Conservation (phyloP, 2,113 vertebrate genomes). For the Panurus biarmicus region DNA sequence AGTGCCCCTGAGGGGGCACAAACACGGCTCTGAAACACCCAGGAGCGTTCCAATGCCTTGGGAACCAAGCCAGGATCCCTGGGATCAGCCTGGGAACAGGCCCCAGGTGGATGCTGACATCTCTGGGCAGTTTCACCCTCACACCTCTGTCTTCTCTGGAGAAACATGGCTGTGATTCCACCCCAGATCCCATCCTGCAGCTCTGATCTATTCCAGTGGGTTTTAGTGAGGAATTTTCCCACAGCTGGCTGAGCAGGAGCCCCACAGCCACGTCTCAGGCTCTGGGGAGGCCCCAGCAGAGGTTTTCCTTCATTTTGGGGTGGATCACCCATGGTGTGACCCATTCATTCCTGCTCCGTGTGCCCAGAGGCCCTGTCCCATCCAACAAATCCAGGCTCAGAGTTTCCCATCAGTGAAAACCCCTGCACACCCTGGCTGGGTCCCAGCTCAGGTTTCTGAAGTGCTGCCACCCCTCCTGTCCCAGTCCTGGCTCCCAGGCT, state of each 20-base stretch:
- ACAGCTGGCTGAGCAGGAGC: not conserved
- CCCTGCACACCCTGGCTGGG: not conserved
- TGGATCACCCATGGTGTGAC: not conserved
- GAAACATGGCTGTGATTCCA: not conserved
- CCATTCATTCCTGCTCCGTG: fast-evolving
- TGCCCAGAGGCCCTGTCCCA: not conserved
- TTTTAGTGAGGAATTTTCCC: not conserved
- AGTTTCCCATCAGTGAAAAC: not conserved
- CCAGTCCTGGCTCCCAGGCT: too few relatives aligned
- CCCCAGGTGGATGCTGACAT: not conserved
- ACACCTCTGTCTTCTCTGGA: not conserved
- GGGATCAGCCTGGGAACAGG: not conserved
- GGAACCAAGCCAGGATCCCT: not conserved
- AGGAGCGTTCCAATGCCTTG: not conserved
- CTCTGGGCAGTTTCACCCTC: not conserved
- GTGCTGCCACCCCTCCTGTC: not conserved
- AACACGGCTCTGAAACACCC: not conserved
- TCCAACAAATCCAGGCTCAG: not conserved
- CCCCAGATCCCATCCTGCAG: not conserved
- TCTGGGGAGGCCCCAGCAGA: not conserved
- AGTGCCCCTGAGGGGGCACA: not conserved
- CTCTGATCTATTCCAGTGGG: not conserved
- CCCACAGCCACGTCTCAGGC: fast-evolving
- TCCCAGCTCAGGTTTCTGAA: not conserved
- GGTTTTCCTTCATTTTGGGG: not conserved